These are phyloP conservation scores for Crocallis elinguaria DNA, from an alignment of 2,888 invertebrate species.

Conservation along the genomic window DNA sequence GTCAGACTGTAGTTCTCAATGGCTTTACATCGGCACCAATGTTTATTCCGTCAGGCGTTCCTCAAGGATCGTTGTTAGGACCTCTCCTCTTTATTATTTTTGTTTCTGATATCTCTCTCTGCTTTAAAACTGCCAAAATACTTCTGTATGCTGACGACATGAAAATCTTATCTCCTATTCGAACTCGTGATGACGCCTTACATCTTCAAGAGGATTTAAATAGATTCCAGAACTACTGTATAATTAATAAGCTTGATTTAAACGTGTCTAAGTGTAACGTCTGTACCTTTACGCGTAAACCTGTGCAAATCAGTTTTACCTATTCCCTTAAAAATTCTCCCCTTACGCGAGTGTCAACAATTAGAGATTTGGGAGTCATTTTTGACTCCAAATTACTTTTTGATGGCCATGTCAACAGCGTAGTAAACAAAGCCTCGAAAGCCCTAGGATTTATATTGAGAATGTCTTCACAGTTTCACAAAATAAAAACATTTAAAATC, in stretches of 20 bases:
- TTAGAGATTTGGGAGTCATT: background rate
- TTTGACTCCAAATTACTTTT: background rate
- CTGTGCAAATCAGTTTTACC: background rate
- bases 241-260: constrained; percentile 9
- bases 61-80: constrained; percentile 3
- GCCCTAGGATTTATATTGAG: background rate
- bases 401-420: background rate
- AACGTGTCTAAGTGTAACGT: background rate
- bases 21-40: constrained; percentile 4
- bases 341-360: background rate
- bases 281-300: background rate
- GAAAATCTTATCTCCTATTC: background rate
- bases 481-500: constrained; percentile 18
- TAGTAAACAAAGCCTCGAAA: background rate
- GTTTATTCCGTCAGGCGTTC: constrained; percentile 2
- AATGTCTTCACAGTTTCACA: constrained; percentile 1
- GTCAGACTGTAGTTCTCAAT: constrained; percentile 16
- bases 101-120: constrained; percentile 5
- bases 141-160: constrained; percentile 7
- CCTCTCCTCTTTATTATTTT: background rate
- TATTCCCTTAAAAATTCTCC: background rate
- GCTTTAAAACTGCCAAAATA: constrained; percentile 9
- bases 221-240: constrained; percentile 8
- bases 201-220: background rate
- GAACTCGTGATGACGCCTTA: constrained; percentile 6